Percentiles rank a stretch among this genome's conserved stretches.
phyloP scores from a whole-genome alignment of 2,888 invertebrate genomes.

The Julus scandinavius region DNA sequence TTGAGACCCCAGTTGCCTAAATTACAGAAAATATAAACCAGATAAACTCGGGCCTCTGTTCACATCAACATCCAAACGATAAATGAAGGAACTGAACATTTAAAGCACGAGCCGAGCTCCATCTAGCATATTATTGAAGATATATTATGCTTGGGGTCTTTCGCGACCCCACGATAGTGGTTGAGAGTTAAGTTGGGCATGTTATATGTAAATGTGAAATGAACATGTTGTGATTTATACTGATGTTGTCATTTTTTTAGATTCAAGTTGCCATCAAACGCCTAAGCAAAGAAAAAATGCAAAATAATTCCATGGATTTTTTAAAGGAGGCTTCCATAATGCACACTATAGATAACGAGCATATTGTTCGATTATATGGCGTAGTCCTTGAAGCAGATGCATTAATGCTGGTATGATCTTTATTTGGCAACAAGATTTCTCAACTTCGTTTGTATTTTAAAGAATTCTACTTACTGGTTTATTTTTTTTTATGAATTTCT shows the following conservation, averaged over 20 bases:
- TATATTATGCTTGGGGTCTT: no score
- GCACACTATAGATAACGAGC: conserved; percentile 97
- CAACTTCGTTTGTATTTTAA: background rate
- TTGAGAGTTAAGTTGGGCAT: no score
- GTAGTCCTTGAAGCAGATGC: conserved; percentile 94
- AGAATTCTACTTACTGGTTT: background rate
- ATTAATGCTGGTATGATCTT: conserved; percentile 72
- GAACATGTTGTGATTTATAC: background rate
- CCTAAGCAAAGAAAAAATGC: conserved; percentile 92
- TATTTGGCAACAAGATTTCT: background rate
- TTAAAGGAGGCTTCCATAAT: conserved; percentile 98
- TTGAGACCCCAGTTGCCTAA: no score
- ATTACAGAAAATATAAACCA: no score
- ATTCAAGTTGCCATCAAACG: conserved; percentile 98
- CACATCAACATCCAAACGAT: no score
- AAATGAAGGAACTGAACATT: no score
- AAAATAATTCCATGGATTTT: conserved; percentile 95
- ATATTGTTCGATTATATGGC: conserved; percentile 96
- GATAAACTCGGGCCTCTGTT: no score
- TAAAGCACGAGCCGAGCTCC: no score
- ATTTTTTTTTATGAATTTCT: conserved; percentile 3
- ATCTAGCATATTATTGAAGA: no score
- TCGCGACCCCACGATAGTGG: no score
- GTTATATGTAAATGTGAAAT: no score
- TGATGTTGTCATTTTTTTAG: conserved; percentile 67